phyloP scores from a whole-genome alignment of 2,797 vertebrate genomes.

The Pachyuromys duprasi region DNA sequence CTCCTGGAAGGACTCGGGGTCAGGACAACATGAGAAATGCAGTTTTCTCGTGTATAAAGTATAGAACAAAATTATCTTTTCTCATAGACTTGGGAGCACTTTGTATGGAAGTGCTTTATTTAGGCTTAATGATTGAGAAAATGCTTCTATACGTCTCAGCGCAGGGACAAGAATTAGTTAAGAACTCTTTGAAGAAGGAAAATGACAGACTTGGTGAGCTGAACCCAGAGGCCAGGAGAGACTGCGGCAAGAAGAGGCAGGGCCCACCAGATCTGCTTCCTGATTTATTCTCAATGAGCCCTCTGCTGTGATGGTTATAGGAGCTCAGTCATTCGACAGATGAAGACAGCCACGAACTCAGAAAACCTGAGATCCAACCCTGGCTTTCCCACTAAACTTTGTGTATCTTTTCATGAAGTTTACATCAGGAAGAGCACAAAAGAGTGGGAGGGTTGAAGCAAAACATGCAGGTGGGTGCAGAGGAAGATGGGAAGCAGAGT shows the following conservation, averaged over 20 bases:
- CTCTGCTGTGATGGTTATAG: not conserved
- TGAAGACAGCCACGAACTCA: not conserved
- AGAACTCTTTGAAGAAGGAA: not conserved
- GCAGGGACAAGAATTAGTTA: no score
- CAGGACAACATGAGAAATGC: not conserved
- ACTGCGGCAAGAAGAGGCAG: fast-evolving
- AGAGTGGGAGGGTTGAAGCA: not conserved
- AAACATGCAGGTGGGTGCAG: not conserved
- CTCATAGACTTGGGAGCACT: not conserved
- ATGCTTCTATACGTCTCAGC: not conserved
- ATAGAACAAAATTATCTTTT: not conserved
- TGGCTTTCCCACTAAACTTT: not conserved
- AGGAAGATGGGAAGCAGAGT: not conserved
- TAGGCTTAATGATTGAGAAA: slow-evolving; percentile 8
- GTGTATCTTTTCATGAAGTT: not conserved
- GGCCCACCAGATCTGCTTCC: not conserved
- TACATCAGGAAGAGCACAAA: not conserved
- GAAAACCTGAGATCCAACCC: not conserved
- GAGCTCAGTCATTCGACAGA: not conserved
- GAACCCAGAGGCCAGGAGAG: not conserved
- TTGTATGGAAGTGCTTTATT: not conserved
- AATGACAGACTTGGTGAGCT: not conserved
- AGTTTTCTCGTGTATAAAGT: not conserved
- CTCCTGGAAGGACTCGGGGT: not conserved
- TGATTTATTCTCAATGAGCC: not conserved